Conservation (phyloP, 2,113 vertebrate genomes). For the Dicrurus megarhynchus region DNA sequence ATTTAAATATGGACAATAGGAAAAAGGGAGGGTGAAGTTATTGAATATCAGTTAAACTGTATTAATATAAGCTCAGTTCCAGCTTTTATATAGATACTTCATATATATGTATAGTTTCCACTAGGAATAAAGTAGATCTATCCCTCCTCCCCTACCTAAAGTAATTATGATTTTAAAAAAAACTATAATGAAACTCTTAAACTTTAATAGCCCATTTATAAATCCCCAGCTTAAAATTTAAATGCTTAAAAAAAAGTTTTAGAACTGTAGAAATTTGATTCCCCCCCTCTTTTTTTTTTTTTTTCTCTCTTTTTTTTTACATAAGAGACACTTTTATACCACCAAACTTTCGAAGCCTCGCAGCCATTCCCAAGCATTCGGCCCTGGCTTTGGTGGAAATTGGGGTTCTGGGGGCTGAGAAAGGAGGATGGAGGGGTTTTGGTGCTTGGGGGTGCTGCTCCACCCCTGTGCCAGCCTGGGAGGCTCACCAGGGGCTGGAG, state of each 20-base stretch:
- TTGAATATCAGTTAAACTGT: conserved; percentile 99
- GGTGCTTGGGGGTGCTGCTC: background rate
- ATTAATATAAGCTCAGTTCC: conserved; percentile 92
- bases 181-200: conserved; percentile 79
- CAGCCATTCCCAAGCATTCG: background rate
- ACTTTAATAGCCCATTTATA: conserved; percentile 81
- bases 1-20: conserved; percentile 97
- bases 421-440: background rate
- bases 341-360: conserved; percentile 4
- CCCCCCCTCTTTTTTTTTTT: fast-evolving
- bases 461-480: fast-evolving
- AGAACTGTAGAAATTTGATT: conserved; percentile 68
- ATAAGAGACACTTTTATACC: conserved; percentile 21
- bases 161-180: conserved; percentile 78
- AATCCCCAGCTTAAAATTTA: conserved; percentile 78
- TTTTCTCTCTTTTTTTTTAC: background rate
- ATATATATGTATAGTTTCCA: conserved; percentile 82
- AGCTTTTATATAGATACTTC: conserved; percentile 81
- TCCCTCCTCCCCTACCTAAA: conserved; percentile 75
- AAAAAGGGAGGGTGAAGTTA: conserved; percentile 96
- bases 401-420: background rate
- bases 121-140: conserved; percentile 78
- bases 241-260: conserved; percentile 73
- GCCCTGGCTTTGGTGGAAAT: background rate
- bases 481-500: background rate